Evolutionary conservation across 2,113 vertebrate species (phyloP).

Genomic region (Pygoscelis antarcticus): DNA sequence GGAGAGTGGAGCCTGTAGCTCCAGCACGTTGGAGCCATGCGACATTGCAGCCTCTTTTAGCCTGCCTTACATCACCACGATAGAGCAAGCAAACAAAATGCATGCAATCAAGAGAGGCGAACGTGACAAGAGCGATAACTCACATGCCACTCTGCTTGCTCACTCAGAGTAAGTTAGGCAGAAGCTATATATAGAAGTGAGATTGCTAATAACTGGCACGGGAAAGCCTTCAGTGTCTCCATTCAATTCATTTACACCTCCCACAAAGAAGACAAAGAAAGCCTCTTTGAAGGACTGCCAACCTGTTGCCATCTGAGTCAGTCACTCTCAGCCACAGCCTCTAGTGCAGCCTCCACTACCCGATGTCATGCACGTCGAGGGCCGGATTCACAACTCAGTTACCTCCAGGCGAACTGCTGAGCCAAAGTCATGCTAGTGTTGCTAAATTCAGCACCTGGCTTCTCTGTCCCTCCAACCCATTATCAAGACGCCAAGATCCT

Average conservation of each 20-base stretch:
- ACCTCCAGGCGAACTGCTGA: background rate
- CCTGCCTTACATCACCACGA: background rate
- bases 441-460: background rate
- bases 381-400: background rate
- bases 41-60: background rate
- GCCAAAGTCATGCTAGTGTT: background rate
- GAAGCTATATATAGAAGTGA: conserved; percentile 39
- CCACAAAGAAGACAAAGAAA: conserved; percentile 23
- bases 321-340: background rate
- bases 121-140: background rate
- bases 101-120: background rate
- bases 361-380: background rate
- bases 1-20: background rate
- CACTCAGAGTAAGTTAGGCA: background rate
- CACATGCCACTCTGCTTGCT: conserved; percentile 22
- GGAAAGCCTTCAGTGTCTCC: conserved; percentile 3
- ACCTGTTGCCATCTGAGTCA: conserved; percentile 22
- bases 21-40: accelerated
- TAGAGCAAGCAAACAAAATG: background rate
- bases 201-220: conserved; percentile 15
- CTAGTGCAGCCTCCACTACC: background rate
- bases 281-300: conserved; percentile 48
- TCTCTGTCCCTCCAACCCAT: background rate
- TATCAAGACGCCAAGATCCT: background rate
- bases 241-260: conserved; percentile 14